Evolutionary conservation across 1,140 invertebrate species (phyloP).

Genomic region (Zaprionus ghesquierei): DNA sequence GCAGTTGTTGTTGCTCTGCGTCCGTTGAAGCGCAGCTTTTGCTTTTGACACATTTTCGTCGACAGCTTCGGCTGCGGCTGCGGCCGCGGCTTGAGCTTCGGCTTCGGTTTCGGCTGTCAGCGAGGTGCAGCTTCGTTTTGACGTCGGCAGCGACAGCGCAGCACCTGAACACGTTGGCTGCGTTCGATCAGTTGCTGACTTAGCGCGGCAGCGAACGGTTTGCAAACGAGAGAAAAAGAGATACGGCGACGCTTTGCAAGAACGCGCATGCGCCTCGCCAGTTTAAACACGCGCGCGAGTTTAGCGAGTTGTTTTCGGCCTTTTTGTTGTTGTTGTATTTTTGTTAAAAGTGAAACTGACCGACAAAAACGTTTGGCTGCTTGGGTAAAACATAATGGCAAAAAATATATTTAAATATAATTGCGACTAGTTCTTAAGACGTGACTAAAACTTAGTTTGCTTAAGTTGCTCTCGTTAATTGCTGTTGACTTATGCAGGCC

Average conservation of each 20-base stretch:
- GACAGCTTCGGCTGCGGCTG: background rate
- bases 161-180: constrained; percentile 9
- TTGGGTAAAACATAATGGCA: constrained; percentile 36
- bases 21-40: constrained; percentile 55
- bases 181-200: constrained; percentile 75
- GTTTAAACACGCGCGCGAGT: constrained; percentile 1
- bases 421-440: constrained; percentile 30
- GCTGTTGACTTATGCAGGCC: background rate
- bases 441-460: background rate
- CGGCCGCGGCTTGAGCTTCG: background rate
- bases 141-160: background rate
- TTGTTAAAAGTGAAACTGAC: constrained; percentile 64
- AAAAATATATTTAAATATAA: constrained; percentile 26
- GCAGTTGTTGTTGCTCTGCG: constrained; percentile 11
- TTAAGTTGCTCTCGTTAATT: background rate
- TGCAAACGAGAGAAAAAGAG: constrained; percentile 3
- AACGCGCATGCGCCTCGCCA: constrained; percentile 32
- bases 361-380: constrained; percentile 7
- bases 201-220: constrained; percentile 71
- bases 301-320: constrained; percentile 3
- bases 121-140: background rate
- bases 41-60: constrained; percentile 72
- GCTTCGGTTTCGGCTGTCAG: constrained; percentile 3
- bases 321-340: constrained; percentile 12
- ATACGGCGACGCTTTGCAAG: constrained; percentile 9